Conservation (phyloP, 2,113 vertebrate genomes). For the Ia io region DNA sequence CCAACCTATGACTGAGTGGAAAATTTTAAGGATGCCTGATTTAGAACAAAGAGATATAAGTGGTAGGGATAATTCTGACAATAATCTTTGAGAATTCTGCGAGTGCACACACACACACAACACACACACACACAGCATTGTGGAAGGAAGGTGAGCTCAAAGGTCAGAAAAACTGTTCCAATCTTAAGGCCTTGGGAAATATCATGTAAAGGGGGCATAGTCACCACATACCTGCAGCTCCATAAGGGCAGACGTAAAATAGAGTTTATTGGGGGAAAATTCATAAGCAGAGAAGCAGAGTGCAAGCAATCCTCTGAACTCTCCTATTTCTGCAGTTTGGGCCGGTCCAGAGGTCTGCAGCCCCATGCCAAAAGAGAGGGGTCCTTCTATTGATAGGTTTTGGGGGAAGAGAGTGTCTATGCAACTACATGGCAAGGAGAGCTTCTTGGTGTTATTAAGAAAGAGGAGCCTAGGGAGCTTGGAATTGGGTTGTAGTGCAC, state of each 20-base stretch:
- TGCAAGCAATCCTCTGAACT: background rate
- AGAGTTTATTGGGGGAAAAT: background rate
- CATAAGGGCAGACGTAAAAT: background rate
- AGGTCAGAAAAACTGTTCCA: background rate
- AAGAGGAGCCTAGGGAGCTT: background rate
- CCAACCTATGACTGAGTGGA: background rate
- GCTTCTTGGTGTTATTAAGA: background rate
- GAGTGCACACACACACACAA: background rate
- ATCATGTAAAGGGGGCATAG: background rate
- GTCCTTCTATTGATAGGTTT: background rate
- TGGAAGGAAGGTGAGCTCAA: background rate
- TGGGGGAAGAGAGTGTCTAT: background rate
- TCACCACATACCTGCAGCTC: no score
- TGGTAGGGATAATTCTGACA: background rate
- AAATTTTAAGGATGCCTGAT: background rate
- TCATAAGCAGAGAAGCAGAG: background rate
- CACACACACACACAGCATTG: background rate
- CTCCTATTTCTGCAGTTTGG: background rate
- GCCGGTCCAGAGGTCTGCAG: background rate
- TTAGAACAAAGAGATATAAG: background rate
- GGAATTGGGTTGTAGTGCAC: background rate
- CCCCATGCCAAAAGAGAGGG: background rate
- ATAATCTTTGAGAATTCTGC: background rate
- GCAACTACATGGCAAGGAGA: background rate
- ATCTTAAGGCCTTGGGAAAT: background rate